These are phyloP conservation scores for Sitobion miscanthi DNA, from an alignment of 1,140 invertebrate genomes.

Conservation along the genomic window DNA sequence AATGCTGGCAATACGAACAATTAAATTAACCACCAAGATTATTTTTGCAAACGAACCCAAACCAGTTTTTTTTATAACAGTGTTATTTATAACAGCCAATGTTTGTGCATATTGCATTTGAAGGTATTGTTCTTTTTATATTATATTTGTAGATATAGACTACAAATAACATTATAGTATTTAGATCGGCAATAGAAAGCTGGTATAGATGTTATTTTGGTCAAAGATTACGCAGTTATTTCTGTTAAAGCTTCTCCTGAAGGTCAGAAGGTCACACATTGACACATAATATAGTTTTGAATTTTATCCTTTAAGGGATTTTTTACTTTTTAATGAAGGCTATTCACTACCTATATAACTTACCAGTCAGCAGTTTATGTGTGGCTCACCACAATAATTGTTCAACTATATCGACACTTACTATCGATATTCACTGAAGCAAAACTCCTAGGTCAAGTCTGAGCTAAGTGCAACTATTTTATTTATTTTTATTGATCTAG, in stretches of 20 bases:
- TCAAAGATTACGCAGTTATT: not conserved
- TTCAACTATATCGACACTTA: not conserved
- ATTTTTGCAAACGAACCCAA: too few relatives aligned
- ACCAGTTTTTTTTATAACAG: not conserved
- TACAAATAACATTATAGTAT: not conserved
- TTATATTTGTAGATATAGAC: not conserved
- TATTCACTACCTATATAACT: not conserved
- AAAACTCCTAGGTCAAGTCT: conserved; percentile 3
- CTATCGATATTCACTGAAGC: conserved; percentile 2
- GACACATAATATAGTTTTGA: not conserved
- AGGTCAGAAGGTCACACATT: not conserved
- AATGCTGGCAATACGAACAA: not conserved
- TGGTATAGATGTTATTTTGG: not conserved
- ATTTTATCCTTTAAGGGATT: not conserved
- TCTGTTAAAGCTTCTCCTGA: not conserved
- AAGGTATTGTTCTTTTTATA: not conserved
- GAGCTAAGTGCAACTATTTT: not conserved
- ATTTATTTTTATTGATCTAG: not conserved
- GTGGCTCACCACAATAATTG: not conserved
- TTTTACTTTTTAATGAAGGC: not conserved
- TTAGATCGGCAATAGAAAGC: not conserved
- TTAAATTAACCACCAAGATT: not conserved
- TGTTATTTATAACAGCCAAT: not conserved
- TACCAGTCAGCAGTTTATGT: not conserved
- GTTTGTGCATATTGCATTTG: not conserved